Base-by-base conservation (phyloP, 2,797 vertebrate species). In the Neostethus bicornis region DNA sequence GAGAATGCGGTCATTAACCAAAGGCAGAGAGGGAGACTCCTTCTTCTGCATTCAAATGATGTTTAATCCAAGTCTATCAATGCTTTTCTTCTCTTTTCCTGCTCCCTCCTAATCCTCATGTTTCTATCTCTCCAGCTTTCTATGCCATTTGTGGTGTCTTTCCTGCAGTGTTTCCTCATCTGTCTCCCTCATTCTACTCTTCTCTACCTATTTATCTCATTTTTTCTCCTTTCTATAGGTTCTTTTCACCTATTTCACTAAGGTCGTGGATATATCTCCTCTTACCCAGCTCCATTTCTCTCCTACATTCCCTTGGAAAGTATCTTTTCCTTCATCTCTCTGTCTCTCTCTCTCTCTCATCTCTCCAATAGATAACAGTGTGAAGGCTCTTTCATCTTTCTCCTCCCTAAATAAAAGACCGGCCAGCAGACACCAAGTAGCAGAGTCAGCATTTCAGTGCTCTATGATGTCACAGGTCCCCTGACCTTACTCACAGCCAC, bases 381-480 rank as follows among this genome's bases (percentile, higher is more conserved):
- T 76, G 74, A 58, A 68, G 64, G 66, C 74, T 67, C 64, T 86
- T 87, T 84, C 77, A 85, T 86, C 74, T 71, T 76, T 77, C 75
- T 82, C 71, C 60, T 80, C 77, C 80, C 79, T 61, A 46, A 79
- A 85, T 85, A 87, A 73, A 89, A 86, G 77, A 82, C 84, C 86
- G 82, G 66, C 85, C 83, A 78, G 81, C 79, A 70, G 66, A 80
- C 70, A 73, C 69, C 78, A 80, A 83, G 85, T 83, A 87, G 87
- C 90, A 80, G 84, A 89, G 87, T 92, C 93, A 93, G 92, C 92
- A 81, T 73, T 87, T 86, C 70, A 79, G 68, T 61, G 63, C 85
- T 70, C 56, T 75, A 80, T 91, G 90, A 93, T 90, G 92, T 92
- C 89, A 91, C 78, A 53, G 70, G 71, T 66, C 63, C 66, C 62